Conservation (phyloP, 2,113 vertebrate species). For the Pedionomus torquatus region DNA sequence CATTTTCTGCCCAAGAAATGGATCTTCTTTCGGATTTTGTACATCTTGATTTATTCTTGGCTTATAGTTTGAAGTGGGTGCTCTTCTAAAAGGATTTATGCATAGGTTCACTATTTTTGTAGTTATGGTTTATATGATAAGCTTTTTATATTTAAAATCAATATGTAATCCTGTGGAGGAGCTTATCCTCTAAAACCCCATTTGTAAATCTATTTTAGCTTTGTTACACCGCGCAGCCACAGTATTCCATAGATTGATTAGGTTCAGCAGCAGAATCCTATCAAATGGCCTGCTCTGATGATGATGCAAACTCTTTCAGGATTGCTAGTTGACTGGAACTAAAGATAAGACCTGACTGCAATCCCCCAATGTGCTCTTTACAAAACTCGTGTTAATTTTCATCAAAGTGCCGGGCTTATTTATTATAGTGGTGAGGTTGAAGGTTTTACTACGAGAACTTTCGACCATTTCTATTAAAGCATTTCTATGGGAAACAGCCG, state of each 20-base stretch:
- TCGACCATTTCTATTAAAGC: conserved; percentile 62
- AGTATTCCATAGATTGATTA: conserved; percentile 98
- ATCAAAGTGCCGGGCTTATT: conserved; percentile 79
- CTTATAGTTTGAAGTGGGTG: conserved; percentile 90
- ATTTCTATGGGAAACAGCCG: conserved; percentile 58
- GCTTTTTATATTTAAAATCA: conserved; percentile 99
- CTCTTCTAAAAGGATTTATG: conserved; percentile 98
- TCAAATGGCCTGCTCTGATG: conserved; percentile 97
- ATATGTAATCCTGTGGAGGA: conserved; percentile 99
- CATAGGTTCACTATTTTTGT: conserved; percentile 95
- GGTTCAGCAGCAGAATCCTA: conserved; percentile 93
- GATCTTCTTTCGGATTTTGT: conserved; percentile 88
- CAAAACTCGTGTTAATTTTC: conserved; percentile 87
- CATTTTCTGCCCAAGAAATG: conserved; percentile 87
- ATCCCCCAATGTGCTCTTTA: conserved; percentile 84
- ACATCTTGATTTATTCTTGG: conserved; percentile 87
- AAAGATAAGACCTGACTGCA: conserved; percentile 87
- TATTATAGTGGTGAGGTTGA: conserved; percentile 69
- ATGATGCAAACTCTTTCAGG: conserved; percentile 97
- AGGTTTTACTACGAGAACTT: conserved; percentile 75
- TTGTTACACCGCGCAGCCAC: conserved; percentile 95
- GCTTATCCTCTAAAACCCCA: conserved; percentile 97
- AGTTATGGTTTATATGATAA: conserved; percentile 99
- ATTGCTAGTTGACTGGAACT: conserved; percentile 95
- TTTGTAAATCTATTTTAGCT: conserved; percentile 99